phyloP scores from a whole-genome alignment of 2,113 vertebrate genomes.

The Nematolebias whitei region DNA sequence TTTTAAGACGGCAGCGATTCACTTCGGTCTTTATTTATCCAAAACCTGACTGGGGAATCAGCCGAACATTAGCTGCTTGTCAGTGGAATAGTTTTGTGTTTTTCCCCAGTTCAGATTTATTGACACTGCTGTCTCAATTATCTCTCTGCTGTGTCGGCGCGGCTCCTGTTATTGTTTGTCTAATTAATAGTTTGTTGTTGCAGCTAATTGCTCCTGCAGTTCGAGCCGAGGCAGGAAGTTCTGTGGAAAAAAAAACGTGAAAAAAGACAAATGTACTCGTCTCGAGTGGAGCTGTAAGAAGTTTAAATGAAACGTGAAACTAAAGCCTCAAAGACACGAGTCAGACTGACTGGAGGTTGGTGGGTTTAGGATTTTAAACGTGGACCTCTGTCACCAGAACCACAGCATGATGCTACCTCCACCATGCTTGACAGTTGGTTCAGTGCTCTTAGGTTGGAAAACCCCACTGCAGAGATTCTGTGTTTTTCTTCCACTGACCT shows the following conservation, averaged over 20 bases:
- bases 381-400: too few species aligned
- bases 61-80: slow-evolving; percentile 3
- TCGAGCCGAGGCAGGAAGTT: slow-evolving; percentile 42
- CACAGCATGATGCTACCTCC: too few species aligned
- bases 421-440: too few species aligned
- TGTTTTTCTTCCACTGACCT: too few species aligned
- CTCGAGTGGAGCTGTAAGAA: slow-evolving; percentile 9
- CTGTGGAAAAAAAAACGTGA: slow-evolving; percentile 32
- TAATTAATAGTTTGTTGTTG: slow-evolving; percentile 50
- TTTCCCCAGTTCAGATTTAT: slow-evolving; percentile 17
- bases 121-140: slow-evolving; percentile 7
- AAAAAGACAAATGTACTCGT: slow-evolving; percentile 1
- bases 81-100: slow-evolving; percentile 4
- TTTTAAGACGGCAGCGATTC: too few species aligned
- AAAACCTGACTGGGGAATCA: neutral
- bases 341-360: too few species aligned
- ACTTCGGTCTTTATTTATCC: too few species aligned
- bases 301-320: slow-evolving; percentile 3
- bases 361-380: too few species aligned
- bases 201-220: slow-evolving; percentile 44
- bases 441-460: too few species aligned
- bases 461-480: too few species aligned
- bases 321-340: too few species aligned
- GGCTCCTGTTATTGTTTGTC: slow-evolving; percentile 37
- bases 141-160: too few species aligned